These are phyloP conservation scores for Oreochromis aureus DNA, from an alignment of 2,113 vertebrate species.

Conservation along the genomic window DNA sequence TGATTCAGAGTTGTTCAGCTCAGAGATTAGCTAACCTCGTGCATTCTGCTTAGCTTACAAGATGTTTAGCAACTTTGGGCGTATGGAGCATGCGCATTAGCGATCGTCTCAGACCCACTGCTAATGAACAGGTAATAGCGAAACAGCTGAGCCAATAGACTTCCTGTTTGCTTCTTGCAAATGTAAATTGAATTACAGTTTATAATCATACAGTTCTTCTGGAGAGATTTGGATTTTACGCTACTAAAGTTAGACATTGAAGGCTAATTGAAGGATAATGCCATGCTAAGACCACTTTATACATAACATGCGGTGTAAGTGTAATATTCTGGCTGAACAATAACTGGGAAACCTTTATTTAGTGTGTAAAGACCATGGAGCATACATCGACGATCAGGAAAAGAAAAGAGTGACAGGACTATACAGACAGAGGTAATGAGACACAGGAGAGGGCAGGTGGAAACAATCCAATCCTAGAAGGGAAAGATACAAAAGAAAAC, in stretches of 20 bases:
- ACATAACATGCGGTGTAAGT: neutral
- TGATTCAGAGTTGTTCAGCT: neutral
- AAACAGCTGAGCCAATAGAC: neutral
- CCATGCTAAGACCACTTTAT: neutral
- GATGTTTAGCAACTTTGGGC: neutral
- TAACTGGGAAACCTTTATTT: accelerated
- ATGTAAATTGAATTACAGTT: neutral
- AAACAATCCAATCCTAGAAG: neutral
- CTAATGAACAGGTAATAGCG: neutral
- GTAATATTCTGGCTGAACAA: neutral
- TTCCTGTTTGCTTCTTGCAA: neutral
- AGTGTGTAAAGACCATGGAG: neutral
- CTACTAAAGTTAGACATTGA: neutral
- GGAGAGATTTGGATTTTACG: neutral
- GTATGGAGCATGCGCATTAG: neutral
- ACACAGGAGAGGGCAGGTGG: neutral
- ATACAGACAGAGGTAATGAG: neutral
- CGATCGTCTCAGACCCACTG: neutral
- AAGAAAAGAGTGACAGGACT: neutral
- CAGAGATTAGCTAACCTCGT: neutral
- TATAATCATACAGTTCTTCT: neutral
- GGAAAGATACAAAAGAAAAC: neutral
- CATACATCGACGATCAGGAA: neutral
- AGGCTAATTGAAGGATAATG: neutral
- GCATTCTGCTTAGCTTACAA: neutral